Conservation (phyloP, 2,888 invertebrate genomes). For the Cactoblastis cactorum region DNA sequence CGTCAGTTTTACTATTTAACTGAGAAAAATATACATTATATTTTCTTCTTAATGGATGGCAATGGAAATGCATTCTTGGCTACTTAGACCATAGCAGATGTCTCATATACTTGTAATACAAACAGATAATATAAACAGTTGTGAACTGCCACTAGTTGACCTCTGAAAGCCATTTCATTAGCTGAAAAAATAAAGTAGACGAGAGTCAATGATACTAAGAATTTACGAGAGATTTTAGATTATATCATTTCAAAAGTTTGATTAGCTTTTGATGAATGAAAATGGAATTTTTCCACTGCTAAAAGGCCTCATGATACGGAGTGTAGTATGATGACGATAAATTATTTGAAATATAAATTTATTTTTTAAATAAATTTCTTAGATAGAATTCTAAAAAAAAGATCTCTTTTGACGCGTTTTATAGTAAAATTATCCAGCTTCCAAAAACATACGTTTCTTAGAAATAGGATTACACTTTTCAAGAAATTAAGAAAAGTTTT, state of each 20-base stretch:
- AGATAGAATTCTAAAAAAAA: too few relatives aligned
- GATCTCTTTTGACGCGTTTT: too few relatives aligned
- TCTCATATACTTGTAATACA: conserved; percentile 39
- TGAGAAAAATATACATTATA: conserved; percentile 5
- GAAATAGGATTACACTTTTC: too few relatives aligned
- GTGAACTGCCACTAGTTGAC: conserved; percentile 43
- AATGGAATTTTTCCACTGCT: too few relatives aligned
- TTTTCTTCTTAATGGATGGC: conserved; percentile 21
- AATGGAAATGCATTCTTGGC: conserved; percentile 42
- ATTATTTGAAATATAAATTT: too few relatives aligned
- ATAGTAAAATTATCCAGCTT: too few relatives aligned
- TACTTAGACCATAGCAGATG: conserved; percentile 44
- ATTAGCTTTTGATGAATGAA: too few relatives aligned
- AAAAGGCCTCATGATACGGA: too few relatives aligned
- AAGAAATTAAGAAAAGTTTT: too few relatives aligned
- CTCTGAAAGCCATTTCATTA: conserved; percentile 43
- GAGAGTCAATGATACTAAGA: conserved; percentile 43
- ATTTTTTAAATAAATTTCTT: too few relatives aligned
- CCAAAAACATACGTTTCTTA: too few relatives aligned
- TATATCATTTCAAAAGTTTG: not conserved
- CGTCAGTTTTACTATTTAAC: conserved; percentile 6
- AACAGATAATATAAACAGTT: conserved; percentile 57
- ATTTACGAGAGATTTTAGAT: not conserved
- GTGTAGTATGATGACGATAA: too few relatives aligned
- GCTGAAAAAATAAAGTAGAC: conserved; percentile 30